A percentile compares a stretch with the other conserved stretches of the same genome.
phyloP scores from a whole-genome alignment of 35 echinoderm and acorn worm genomes.

The Stichopus chloronotus region DNA sequence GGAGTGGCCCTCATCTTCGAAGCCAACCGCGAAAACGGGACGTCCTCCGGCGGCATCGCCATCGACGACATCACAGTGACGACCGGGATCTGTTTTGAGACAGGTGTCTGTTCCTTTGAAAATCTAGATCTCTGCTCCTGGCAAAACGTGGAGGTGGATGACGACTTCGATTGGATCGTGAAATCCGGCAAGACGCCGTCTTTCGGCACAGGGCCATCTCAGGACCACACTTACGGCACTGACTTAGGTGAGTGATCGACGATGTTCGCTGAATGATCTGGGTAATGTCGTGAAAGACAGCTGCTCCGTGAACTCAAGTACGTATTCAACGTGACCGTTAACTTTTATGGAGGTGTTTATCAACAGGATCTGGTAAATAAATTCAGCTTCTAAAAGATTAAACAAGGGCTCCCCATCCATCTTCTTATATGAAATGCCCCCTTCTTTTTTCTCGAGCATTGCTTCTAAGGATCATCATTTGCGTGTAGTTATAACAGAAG shows the following conservation, averaged over 20 bases:
- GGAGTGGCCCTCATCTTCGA: constrained; percentile 6
- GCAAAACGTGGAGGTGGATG: constrained; percentile 58
- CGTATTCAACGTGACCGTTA: neutral
- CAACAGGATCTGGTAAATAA: neutral
- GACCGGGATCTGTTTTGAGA: constrained; percentile 6
- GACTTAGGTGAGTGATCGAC: constrained; percentile 58
- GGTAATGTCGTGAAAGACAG: neutral
- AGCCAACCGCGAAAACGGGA: constrained; percentile 35
- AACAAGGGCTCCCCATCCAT: no score
- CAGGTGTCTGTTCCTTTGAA: constrained; percentile 46
- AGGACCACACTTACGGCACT: constrained; percentile 81
- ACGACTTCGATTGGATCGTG: constrained; percentile 76
- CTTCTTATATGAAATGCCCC: no score
- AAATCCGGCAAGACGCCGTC: constrained; percentile 57
- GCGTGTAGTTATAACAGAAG: no score
- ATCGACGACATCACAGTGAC: constrained; percentile 5
- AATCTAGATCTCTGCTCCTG: constrained; percentile 65
- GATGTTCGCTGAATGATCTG: neutral
- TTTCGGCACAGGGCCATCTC: constrained; percentile 59
- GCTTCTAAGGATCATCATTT: no score
- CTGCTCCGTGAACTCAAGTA: neutral
- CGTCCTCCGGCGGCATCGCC: neutral
- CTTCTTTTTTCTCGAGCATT: no score
- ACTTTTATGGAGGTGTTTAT: neutral
- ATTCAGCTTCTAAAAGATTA: no score